Evolutionary conservation across 2,888 invertebrate species (phyloP).

Genomic region (Mactromeris polynyma): DNA sequence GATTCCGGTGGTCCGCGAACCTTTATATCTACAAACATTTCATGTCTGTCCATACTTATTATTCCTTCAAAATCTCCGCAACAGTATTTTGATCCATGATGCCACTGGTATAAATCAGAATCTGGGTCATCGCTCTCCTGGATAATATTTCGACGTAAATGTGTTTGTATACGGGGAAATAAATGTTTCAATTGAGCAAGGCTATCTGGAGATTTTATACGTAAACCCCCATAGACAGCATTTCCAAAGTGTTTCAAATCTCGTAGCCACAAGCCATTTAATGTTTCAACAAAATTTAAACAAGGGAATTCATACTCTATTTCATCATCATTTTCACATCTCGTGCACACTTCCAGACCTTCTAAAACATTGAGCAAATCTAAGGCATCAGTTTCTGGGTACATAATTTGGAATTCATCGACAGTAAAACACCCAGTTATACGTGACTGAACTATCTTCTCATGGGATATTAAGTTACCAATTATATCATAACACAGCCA

Average conservation of each 20-base stretch:
- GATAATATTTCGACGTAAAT: constrained; percentile 88
- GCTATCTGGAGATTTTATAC: constrained; percentile 88
- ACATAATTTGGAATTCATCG: constrained; percentile 92
- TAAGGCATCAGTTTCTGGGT: constrained; percentile 91
- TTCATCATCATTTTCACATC: constrained; percentile 92
- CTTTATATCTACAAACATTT: constrained; percentile 90
- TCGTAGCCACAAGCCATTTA: constrained; percentile 91
- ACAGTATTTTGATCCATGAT: constrained; percentile 91
- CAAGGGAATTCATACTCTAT: constrained; percentile 93
- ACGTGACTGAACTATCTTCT: constrained; percentile 85
- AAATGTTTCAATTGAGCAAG: constrained; percentile 90
- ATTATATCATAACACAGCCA: constrained; percentile 91
- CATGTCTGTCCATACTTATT: constrained; percentile 89
- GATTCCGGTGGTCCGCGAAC: constrained; percentile 90
- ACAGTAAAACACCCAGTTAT: constrained; percentile 91
- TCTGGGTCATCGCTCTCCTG: constrained; percentile 88
- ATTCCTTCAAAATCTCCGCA: constrained; percentile 91
- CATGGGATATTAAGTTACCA: constrained; percentile 90
- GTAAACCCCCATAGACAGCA: constrained; percentile 90
- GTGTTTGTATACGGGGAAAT: constrained; percentile 91
- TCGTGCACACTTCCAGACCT: constrained; percentile 91
- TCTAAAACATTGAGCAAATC: constrained; percentile 91
- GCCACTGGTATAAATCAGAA: constrained; percentile 92
- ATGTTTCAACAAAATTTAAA: constrained; percentile 90
- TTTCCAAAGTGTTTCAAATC: constrained; percentile 80